Evolutionary conservation across 1,140 invertebrate genomes (phyloP).

Genomic region (Pseudobourletiella spinata): DNA sequence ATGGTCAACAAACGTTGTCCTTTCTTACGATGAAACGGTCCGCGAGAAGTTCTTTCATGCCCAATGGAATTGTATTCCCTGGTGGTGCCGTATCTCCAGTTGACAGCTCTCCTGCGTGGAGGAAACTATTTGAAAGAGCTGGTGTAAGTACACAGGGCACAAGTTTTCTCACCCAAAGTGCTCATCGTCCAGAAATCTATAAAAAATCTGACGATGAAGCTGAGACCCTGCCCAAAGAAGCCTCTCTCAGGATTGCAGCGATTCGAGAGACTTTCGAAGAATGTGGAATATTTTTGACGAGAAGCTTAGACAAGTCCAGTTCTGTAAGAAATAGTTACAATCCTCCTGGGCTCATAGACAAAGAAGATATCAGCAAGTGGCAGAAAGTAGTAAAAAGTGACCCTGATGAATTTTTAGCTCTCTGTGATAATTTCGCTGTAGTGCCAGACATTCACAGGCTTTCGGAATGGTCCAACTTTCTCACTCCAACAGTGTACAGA

Average conservation of each 20-base stretch:
- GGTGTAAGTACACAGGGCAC: slow-evolving; percentile 6
- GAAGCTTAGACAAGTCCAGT: too few species aligned
- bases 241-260: slow-evolving; percentile 70
- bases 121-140: slow-evolving; percentile 49
- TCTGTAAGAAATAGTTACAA: too few species aligned
- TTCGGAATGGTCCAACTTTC: slow-evolving; percentile 77
- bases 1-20: too few species aligned
- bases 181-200: slow-evolving; percentile 25
- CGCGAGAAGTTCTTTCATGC: too few species aligned
- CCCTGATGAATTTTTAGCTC: slow-evolving; percentile 56
- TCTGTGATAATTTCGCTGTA: slow-evolving; percentile 61
- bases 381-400: slow-evolving; percentile 58
- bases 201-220: background rate
- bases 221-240: slow-evolving; percentile 48
- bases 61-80: too few species aligned
- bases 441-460: slow-evolving; percentile 73
- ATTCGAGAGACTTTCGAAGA: slow-evolving; percentile 90
- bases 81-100: slow-evolving; percentile 59
- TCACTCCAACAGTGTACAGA: slow-evolving; percentile 70
- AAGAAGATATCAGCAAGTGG: slow-evolving; percentile 47
- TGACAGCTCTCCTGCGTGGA: slow-evolving; percentile 63
- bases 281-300: slow-evolving; percentile 71
- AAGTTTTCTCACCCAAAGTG: background rate
- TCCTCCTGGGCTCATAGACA: background rate
- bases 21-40: too few species aligned